Evolutionary conservation across 2,113 vertebrate genomes (phyloP).

Genomic region (Potamarius usumacintae): DNA sequence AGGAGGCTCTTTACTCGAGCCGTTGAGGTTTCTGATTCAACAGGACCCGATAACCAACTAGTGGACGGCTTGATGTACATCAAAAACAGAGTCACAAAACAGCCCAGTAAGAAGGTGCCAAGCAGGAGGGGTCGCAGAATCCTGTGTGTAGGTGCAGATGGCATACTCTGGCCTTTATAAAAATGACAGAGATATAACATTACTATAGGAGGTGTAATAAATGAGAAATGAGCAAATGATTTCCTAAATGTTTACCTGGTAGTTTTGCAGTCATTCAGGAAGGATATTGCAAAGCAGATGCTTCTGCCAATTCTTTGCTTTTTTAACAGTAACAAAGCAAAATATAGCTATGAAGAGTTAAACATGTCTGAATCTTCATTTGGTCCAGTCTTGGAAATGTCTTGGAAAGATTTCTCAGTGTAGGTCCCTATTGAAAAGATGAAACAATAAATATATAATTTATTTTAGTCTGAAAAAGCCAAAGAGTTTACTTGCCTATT

Average conservation of each 20-base stretch:
- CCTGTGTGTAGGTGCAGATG: slow-evolving; percentile 89
- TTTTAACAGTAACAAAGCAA: slow-evolving; percentile 7
- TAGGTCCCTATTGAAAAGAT: slow-evolving; percentile 58
- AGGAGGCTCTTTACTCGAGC: slow-evolving; percentile 88
- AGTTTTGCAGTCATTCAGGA: slow-evolving; percentile 68
- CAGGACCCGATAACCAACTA: slow-evolving; percentile 87
- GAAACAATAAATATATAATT: slow-evolving; percentile 41
- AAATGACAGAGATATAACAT: slow-evolving; percentile 1
- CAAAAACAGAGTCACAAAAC: slow-evolving; percentile 91
- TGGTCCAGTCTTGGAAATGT: slow-evolving; percentile 46
- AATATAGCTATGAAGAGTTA: slow-evolving; percentile 32
- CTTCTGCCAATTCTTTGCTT: slow-evolving; percentile 38
- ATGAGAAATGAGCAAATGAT: not conserved
- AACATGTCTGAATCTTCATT: slow-evolving; percentile 13
- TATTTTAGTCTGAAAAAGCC: not conserved
- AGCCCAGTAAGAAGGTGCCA: slow-evolving; percentile 85
- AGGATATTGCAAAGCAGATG: slow-evolving; percentile 48
- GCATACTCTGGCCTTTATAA: slow-evolving; percentile 89
- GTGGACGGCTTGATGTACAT: slow-evolving; percentile 95
- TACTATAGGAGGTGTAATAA: not conserved
- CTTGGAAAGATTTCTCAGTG: slow-evolving; percentile 57
- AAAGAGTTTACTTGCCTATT: not conserved
- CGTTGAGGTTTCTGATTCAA: slow-evolving; percentile 87
- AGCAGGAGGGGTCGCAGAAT: slow-evolving; percentile 92
- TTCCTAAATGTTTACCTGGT: slow-evolving; percentile 63